These are phyloP conservation scores for Trinectes maculatus DNA, from an alignment of 2,113 vertebrate genomes.

Conservation along the genomic window DNA sequence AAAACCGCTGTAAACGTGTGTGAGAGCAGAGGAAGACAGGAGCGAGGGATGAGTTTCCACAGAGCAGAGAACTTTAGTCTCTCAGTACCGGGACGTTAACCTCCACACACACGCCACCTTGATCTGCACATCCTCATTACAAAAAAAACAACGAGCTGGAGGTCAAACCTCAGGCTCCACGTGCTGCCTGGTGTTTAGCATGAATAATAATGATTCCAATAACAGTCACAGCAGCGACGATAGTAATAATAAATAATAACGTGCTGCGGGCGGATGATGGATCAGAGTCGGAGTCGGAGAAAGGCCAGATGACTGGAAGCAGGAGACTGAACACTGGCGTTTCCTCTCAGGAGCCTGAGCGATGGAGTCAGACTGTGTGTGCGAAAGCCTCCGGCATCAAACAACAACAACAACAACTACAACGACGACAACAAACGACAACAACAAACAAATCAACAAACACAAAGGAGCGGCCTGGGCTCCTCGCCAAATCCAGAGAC, in stretches of 20 bases:
- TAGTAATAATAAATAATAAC: background rate
- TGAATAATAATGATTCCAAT: background rate
- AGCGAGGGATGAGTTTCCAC: background rate
- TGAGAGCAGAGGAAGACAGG: background rate
- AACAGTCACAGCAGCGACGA: background rate
- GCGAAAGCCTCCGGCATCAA: slow-evolving; percentile 35
- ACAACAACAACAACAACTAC: slow-evolving; percentile 5
- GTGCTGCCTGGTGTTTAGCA: background rate
- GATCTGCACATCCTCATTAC: slow-evolving; percentile 52
- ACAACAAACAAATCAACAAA: background rate
- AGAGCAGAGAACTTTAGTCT: too few relatives aligned
- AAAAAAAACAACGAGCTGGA: too few relatives aligned
- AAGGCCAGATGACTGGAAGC: slow-evolving; percentile 37
- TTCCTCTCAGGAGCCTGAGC: slow-evolving; percentile 21
- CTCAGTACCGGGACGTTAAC: slow-evolving; percentile 59
- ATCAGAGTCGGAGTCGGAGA: slow-evolving; percentile 36
- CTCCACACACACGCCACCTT: background rate
- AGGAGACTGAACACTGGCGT: background rate
- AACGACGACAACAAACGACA: too few relatives aligned
- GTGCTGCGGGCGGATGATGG: background rate
- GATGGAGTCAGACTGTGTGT: slow-evolving; percentile 46
- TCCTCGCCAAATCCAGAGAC: too few relatives aligned
- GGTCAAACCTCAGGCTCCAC: background rate
- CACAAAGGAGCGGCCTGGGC: too few relatives aligned
- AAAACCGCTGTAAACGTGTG: background rate